A percentile compares a stretch with the other conserved stretches of the same genome.
These are phyloP conservation scores for Macaria notata DNA, from an alignment of 2,888 invertebrate species.

Conservation along the genomic window DNA sequence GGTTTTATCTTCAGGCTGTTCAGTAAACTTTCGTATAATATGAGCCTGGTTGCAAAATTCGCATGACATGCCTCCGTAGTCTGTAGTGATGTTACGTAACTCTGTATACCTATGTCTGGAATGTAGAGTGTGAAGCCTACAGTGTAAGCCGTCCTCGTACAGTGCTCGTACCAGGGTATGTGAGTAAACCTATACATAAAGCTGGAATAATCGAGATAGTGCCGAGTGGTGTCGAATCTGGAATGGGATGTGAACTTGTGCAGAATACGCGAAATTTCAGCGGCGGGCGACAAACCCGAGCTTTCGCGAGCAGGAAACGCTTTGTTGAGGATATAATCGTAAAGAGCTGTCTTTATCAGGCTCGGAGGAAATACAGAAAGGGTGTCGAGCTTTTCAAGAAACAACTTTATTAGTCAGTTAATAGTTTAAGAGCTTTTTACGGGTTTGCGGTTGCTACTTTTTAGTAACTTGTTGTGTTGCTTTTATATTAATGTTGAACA, in stretches of 20 bases:
- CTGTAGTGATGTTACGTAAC: slow-evolving; percentile 7
- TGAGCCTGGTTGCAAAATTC: slow-evolving; percentile 10
- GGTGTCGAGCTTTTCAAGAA: slow-evolving; percentile 1
- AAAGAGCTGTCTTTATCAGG: slow-evolving; percentile 14
- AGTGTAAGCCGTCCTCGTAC: neutral
- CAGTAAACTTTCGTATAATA: slow-evolving; percentile 2
- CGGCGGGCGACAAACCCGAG: slow-evolving; percentile 5
- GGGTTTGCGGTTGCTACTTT: too few species aligned
- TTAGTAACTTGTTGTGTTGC: too few species aligned
- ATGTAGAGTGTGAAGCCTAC: too few species aligned
- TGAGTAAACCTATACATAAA: slow-evolving; percentile 2
- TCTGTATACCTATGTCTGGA: neutral
- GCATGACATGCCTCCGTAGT: slow-evolving; percentile 16
- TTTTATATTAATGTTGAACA: too few species aligned
- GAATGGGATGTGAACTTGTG: slow-evolving; percentile 17
- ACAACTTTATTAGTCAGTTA: slow-evolving; percentile 3
- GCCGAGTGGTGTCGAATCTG: slow-evolving; percentile 19
- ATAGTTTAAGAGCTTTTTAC: too few species aligned
- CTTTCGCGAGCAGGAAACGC: neutral
- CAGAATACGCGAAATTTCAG: slow-evolving; percentile 19
- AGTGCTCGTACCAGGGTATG: neutral
- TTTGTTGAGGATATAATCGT: slow-evolving; percentile 17
- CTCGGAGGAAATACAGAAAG: slow-evolving; percentile 8
- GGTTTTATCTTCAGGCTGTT: neutral
- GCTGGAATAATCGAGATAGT: slow-evolving; percentile 5